These are phyloP conservation scores for Drosophila tani DNA, from an alignment of 1,140 invertebrate genomes.

Conservation along the genomic window DNA sequence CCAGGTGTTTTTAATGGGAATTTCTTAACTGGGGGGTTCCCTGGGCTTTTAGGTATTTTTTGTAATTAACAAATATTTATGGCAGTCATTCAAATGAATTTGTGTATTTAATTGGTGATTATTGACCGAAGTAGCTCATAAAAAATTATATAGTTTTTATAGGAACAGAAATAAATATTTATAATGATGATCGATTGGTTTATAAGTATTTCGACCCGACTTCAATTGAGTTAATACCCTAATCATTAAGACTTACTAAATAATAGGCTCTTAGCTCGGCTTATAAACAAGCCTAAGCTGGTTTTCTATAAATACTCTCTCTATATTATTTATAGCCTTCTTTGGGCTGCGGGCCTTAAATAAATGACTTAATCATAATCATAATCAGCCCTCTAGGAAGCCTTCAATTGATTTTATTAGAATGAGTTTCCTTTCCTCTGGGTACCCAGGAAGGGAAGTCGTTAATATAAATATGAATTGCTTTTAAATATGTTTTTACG, in stretches of 20 bases:
- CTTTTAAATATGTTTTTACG: constrained; percentile 45
- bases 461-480: constrained; percentile 51
- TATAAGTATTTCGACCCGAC: not conserved
- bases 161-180: not conserved
- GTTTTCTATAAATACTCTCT: not conserved
- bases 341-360: constrained; percentile 4
- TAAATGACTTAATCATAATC: constrained; percentile 32
- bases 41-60: not conserved
- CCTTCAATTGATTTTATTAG: constrained; percentile 22
- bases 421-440: constrained; percentile 9
- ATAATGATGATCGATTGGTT: not conserved
- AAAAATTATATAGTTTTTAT: not conserved
- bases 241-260: not conserved
- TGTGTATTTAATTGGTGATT: not conserved
- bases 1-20: constrained; percentile 14
- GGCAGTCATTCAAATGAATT: not conserved
- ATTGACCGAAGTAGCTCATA: not conserved
- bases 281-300: not conserved
- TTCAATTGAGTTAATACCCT: not conserved
- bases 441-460: constrained; percentile 27
- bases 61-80: constrained; percentile 6
- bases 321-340: constrained; percentile 3
- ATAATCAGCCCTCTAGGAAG: not conserved
- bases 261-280: not conserved
- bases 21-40: constrained; percentile 11